Base-by-base conservation (phyloP, 2,888 invertebrate species). In the Brenthis hecate region DNA sequence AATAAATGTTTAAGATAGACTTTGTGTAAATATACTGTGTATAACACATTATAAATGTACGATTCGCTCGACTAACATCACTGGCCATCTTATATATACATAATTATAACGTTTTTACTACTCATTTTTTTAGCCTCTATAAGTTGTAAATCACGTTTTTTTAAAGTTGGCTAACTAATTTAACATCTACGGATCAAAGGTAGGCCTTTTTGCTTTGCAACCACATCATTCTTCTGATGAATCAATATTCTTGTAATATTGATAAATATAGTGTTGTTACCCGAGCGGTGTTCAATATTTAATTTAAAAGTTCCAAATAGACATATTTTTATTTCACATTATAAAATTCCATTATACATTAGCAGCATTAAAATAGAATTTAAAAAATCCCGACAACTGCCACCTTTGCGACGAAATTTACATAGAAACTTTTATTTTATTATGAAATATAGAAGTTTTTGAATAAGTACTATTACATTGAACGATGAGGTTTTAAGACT, bases 401-500 rank as follows among this genome's bases (percentile, higher is more conserved):
- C 80, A 86, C 88, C 90, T 89, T 88, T 87, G 92, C 91, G 88
- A 91, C 89, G 87, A 87, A 89, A 84, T 85, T 87, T 85, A 90
- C 87, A 89, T 83, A 86, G 81, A 90, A 85, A 91, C 85, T 85
- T 86, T 82, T 81, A 80, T 78, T 83, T 85, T 81, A 83, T 85
- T 80, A 87, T 91, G 89, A 89, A 60, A 81, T 91, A 91, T 80
- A 90, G 88, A 87, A 87, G 82, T 85, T 86, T 50, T 85, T 85
- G 86, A 88, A 86, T 91, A 91, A 88, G 85, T 88, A 90, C 88
- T 88, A 90, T 91, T 85, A 87, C 85, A 89, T 85, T 89, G 89
- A 87, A 85, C 85, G 87, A 88, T 87, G 89, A 87, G 89, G 85
- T 80, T 79, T 77, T 74, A 75, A 74, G 64, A 71, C 83, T 82